Base-by-base conservation (phyloP, 2,797 vertebrate species). In the Psittacula derbiana region DNA sequence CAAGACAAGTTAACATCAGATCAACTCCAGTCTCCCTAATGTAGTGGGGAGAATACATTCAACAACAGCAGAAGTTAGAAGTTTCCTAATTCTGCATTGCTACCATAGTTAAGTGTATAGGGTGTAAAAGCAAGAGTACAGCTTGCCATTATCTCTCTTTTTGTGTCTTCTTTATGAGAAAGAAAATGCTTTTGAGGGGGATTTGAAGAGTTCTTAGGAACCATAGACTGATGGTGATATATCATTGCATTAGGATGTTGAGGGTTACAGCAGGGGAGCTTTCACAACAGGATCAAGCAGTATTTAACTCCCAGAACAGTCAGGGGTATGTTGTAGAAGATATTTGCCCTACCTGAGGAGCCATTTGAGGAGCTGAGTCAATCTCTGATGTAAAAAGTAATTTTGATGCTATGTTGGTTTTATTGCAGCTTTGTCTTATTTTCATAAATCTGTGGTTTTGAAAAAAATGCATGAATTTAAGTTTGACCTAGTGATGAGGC, bases 81-180 rank as follows among this genome's bases (percentile, higher is more conserved):
- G 30, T 47, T 71, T 28, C 38, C 25, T 41, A 61, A 33, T 16
- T 58, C 21, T 69, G 36, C 10, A 3, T 16, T 36, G n/a, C 33
- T 76, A 38, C 10, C 5, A 1, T 27, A 38, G 28, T 49, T 41
- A 41, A 16, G 8, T 31, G 3, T 12, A 5, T 11, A 0, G 4
- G 1, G 3, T 65, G 9, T 69, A n/a, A 71, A 80, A 21, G 23
- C 46, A 38, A 44, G 27, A 60, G 6, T 25, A 5, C 11, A 5
- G 10, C 27, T 88, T 86, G 40, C 17, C 1, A 1, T 46, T 50
- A 3, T 17, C 17, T 28, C 17, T 61, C 14, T 50, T 47, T 28
- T 78, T 74, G 40, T 38, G 8, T 41, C 28, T 15, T 38, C n/a
- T 55, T 71, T 43, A 58, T 36, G 8, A 52, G 12, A 74, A 55